Percentiles rank a stretch among this genome's conserved stretches.
These are phyloP conservation scores for Pseudocheirus occidentalis DNA, from an alignment of 2,797 vertebrate genomes.

Conservation along the genomic window DNA sequence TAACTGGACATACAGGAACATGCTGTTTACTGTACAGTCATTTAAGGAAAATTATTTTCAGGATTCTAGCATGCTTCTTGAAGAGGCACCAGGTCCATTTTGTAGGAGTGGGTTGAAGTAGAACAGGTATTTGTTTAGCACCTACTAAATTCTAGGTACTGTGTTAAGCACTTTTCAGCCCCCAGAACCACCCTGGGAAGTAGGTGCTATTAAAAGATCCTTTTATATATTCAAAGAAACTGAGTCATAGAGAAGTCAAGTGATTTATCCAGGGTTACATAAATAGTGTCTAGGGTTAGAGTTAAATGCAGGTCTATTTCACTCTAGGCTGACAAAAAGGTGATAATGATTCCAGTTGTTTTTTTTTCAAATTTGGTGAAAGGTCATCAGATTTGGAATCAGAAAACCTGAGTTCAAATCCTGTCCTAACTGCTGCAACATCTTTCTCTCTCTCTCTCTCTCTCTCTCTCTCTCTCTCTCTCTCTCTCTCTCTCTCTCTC, in stretches of 20 bases:
- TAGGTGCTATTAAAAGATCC: not conserved
- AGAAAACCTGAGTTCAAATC: not conserved
- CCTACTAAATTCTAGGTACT: not conserved
- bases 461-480: no score
- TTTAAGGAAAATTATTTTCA: slow-evolving; percentile 37
- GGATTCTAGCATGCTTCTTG: slow-evolving; percentile 11
- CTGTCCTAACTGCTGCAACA: not conserved
- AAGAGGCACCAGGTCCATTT: not conserved
- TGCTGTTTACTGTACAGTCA: not conserved
- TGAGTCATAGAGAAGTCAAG: not conserved
- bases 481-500: not conserved
- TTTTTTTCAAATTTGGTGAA: not conserved
- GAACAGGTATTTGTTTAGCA: not conserved
- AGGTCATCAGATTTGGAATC: not conserved
- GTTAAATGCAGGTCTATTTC: not conserved
- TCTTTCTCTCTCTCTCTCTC: no score
- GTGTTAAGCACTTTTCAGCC: not conserved
- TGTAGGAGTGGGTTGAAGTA: not conserved
- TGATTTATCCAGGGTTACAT: not conserved
- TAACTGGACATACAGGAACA: not conserved
- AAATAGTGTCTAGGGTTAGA: not conserved
- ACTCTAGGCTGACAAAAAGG: not conserved
- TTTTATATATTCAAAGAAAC: not conserved
- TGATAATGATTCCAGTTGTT: not conserved
- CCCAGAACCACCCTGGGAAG: not conserved